Evolutionary conservation across 2,797 vertebrate species (phyloP), one percentile per base, ranked within the genome.

Genomic region (Eulemur coronatus): DNA sequence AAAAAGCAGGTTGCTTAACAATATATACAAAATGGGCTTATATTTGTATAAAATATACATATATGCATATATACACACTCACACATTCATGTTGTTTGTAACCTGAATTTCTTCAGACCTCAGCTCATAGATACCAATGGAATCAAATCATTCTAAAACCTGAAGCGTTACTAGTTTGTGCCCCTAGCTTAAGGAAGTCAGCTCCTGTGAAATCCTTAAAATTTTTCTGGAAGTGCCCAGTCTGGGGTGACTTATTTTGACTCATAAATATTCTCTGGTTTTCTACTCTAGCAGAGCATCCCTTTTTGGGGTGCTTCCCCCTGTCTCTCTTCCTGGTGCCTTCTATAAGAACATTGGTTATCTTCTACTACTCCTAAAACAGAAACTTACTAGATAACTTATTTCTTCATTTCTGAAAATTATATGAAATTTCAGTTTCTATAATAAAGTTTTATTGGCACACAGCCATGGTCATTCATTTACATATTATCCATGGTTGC

Each of bases 321-420:
- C 38, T 18, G 4, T 63, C 59, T 87, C 18, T 81, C 15, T 43
- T 90, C 30, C 13, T 82, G 10, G 63, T 86, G 13, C 30, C 41
- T 12, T 97, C 5, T 59, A 18, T 52, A 41, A 92, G 15, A 82
- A 84, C 30, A 85, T 9, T 89, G 75, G 38, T 73, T 73, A 57
- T 65, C 35, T 94, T 96, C 43, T 67, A 24, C 35, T 94, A 24
- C 50, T 88, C 50, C 35, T 89, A 59, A 95, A 85, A 61, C 48
- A 95, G 69, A 75, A 85, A 52, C 1, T 17, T 69, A 89, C 43
- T 94, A 65, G 4, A 20, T 84, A 57, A n/a, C n/a, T n/a, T 81
- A 76, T 95, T 89, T 94, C 24, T 65, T 80, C 17, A 80, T 24
- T 87, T 84, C 59, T 79, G n/a, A 84, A 93, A 95, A 55, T 95